Evolutionary conservation across 2,888 invertebrate genomes (phyloP), one percentile per base, ranked within the genome.

Genomic region (Pristionchus maxplancki): DNA sequence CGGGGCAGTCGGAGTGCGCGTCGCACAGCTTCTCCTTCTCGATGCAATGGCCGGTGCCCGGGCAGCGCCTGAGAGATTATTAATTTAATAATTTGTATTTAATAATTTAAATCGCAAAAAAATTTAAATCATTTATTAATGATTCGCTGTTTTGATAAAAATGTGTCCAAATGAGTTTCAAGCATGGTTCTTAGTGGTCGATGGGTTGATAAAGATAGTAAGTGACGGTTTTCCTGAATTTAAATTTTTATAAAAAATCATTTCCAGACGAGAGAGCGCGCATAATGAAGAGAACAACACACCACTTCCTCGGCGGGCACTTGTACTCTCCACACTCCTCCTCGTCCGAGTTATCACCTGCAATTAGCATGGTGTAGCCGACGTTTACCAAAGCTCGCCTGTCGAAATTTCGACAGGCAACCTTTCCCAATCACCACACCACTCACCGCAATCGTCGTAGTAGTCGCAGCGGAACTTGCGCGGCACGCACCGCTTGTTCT

Each of bases 1-100:
- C 98, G 0, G 97, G 97, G 95, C 99, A 99, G 95, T 99, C 98
- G 93, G 97, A 97, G 95, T 98, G 98, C 94, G 98, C 97, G 93
- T 99, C 98, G 95, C 99, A 99, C 62, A 97, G 97, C 97, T 97
- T 97, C 90, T 74, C 97, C 92, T 97, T 97, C 0, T 98, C 97
- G 93, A 99, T 98, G 95, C 99, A 99, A 95, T 98, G 97, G 0
- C 98, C 98, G 37, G 91, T 91, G 37, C 89, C 88, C n/a, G 94
- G 90, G 67, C 90, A 90, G 20, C 78, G 89, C 90, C 90, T 53
- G 37, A 11, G 2, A 31, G 9, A 3, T 44, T 78, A 40, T n/a
- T 78, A 40, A 37, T 1, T 3, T 34, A 34, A 74, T 34, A 9
- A 20, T 34, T 20, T 6, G 31, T n/a, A n/a, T n/a, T n/a, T n/a